phyloP scores from a whole-genome alignment of 1,140 invertebrate species.

The Nasonia longicornis region DNA sequence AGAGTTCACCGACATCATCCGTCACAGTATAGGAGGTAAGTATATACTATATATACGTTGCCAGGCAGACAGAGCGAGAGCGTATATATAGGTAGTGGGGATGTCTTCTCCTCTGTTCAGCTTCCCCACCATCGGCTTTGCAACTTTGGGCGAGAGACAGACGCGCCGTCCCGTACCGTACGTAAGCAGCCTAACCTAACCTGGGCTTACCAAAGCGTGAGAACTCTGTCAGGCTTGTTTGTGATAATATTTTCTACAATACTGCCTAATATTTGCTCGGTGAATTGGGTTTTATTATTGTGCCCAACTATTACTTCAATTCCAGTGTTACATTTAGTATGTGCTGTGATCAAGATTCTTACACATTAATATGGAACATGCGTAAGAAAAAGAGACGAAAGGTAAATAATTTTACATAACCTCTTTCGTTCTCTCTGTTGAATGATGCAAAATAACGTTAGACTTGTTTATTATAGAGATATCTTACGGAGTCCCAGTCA shows the following conservation, averaged over 20 bases:
- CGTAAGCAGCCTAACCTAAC: background rate
- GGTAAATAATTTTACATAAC: slow-evolving; percentile 39
- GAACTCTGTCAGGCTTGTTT: slow-evolving; percentile 5
- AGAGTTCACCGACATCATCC: too few species aligned
- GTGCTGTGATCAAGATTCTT: slow-evolving; percentile 30
- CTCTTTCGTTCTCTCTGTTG: background rate
- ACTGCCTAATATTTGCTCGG: background rate
- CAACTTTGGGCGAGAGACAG: background rate
- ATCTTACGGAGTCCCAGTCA: background rate
- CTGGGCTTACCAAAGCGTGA: background rate
- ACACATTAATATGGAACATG: slow-evolving; percentile 32
- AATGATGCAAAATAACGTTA: background rate
- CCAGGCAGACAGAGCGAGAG: too few species aligned
- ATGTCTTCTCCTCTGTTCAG: too few species aligned
- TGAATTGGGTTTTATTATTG: background rate
- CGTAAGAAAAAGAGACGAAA: slow-evolving; percentile 42
- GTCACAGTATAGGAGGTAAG: too few species aligned
- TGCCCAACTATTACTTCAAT: background rate
- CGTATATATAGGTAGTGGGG: too few species aligned
- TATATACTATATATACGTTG: too few species aligned
- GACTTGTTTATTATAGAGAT: slow-evolving; percentile 19
- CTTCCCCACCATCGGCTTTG: too few species aligned
- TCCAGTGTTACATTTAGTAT: slow-evolving; percentile 22
- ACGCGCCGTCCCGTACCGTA: background rate
- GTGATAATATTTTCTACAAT: slow-evolving; percentile 11